Conservation (phyloP, 1,140 invertebrate genomes). For the Cylas formicarius region DNA sequence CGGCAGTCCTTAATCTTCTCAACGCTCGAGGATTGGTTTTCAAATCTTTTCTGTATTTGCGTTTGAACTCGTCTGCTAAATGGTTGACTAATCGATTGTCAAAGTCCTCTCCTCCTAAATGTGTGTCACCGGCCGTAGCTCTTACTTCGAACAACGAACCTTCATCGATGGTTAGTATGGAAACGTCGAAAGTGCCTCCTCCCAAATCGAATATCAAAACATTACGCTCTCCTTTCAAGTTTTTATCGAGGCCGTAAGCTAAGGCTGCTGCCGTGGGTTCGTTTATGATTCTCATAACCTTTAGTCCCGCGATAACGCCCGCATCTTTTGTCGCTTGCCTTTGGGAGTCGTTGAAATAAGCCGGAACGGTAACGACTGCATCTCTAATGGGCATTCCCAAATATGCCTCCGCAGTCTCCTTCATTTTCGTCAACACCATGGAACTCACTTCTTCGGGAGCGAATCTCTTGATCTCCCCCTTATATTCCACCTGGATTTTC, state of each 20-base stretch:
- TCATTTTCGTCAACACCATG: constrained; percentile 85
- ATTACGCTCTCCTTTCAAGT: constrained; percentile 48
- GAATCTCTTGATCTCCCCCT: constrained; percentile 50
- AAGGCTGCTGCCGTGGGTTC: constrained; percentile 67
- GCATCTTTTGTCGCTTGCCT: constrained; percentile 62
- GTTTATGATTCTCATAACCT: constrained; percentile 46
- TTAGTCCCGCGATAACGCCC: constrained; percentile 55
- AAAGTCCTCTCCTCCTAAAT: constrained; percentile 68
- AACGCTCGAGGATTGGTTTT: constrained; percentile 43
- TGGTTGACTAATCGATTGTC: constrained; percentile 69
- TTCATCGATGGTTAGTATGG: constrained; percentile 64
- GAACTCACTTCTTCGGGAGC: constrained; percentile 42
- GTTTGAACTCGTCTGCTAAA: constrained; percentile 45
- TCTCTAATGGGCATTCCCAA: constrained; percentile 28
- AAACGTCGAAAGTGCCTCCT: constrained; percentile 58
- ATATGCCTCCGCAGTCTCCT: constrained; percentile 71
- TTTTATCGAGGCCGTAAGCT: constrained; percentile 48
- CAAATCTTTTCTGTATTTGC: constrained; percentile 47
- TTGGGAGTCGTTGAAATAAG: constrained; percentile 62
- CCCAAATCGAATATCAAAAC: constrained; percentile 50
- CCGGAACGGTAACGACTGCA: constrained; percentile 39
- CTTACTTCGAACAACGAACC: constrained; percentile 63
- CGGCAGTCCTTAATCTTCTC: constrained; percentile 55
- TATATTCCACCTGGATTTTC: constrained; percentile 65
- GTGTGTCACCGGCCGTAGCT: constrained; percentile 54